These are phyloP conservation scores for Characodon lateralis DNA, from an alignment of 2,797 vertebrate species.

Conservation along the genomic window DNA sequence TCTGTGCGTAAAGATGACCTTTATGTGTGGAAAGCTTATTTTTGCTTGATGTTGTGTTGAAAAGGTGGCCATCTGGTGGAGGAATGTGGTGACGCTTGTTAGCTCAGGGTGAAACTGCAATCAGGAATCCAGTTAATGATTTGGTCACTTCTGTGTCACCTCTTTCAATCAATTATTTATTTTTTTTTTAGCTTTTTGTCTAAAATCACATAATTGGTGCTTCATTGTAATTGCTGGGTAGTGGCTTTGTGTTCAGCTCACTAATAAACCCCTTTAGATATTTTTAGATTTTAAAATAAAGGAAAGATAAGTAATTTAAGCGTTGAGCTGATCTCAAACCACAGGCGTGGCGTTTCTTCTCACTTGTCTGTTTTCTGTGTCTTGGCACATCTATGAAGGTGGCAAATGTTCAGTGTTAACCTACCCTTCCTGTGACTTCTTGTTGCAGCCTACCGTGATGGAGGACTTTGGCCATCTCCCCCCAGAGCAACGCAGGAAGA, in stretches of 20 bases:
- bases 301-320: slow-evolving; percentile 2
- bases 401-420: slow-evolving; percentile 23
- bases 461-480: slow-evolving; percentile 90
- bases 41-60: slow-evolving; percentile 55
- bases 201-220: neutral
- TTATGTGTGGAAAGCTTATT: neutral
- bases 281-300: neutral
- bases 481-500: slow-evolving; percentile 89
- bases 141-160: slow-evolving; percentile 10
- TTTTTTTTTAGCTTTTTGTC: neutral
- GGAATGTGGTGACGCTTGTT: slow-evolving; percentile 28
- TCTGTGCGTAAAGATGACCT: slow-evolving; percentile 1
- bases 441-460: slow-evolving; percentile 80
- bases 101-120: slow-evolving; percentile 12
- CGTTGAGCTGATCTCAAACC: slow-evolving; percentile 50
- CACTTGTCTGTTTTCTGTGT: slow-evolving; percentile 6
- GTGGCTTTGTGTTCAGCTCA: slow-evolving; percentile 56
- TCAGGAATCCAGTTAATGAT: slow-evolving; percentile 2
- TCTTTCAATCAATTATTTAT: neutral
- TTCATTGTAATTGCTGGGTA: slow-evolving; percentile 19
- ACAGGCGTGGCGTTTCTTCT: slow-evolving; percentile 9
- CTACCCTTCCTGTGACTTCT: slow-evolving; percentile 45
- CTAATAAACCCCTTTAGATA: neutral
- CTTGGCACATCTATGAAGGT: slow-evolving; percentile 12
- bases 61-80: slow-evolving; percentile 76